Evolutionary conservation across 30 jellyfish, hydroid and myxozoan species (phyloP), one percentile per base, ranked within the genome.

Genomic region (Aurelia aurita complex sp. Pacific): DNA sequence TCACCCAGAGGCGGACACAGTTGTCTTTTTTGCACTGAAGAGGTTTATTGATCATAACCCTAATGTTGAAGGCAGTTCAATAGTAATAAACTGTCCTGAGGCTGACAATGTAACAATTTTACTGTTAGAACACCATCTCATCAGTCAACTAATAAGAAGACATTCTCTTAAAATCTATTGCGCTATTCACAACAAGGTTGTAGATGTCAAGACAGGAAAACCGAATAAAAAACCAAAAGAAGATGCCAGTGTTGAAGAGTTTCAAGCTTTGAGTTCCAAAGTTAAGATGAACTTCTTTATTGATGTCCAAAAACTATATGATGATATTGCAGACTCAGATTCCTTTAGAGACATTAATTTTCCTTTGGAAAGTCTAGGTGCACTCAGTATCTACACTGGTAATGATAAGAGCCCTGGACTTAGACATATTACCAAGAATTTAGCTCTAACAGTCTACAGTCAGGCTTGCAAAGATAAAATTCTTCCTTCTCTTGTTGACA

Each of bases 1-100:
- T 71, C 86, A 74, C 70, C 70, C 92, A 32, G 86, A 83, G 67
- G 86, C 92, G 33, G 92, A 83, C 67, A 83, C 92, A 62, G 92
- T 83, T 12, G 86, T 83, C 34, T 71, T 61, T 50, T 83, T 23
- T 83, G 92, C 92, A 19, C 11, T 83, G 40, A 83, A 64, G 42
- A 40, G 80, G 33, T 83, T 29, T 72, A 0, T 83, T 34, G 53
- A 62, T 12, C 66, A 54, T 14, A 72, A 83, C 67, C n/a, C 80
- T 5, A 61, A 70, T 50, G 52, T 12, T 43, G 32, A 83, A 15
- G 86, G 53, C 32, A 43, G 74, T 16, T 69, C 86, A 1, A 61
- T 73, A 4, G 53, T 83, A 42, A 71, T 83, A 19, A 71, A 55
- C 29, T 83, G 92, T 64, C 92, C 86, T 36, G 92, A 83, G 50